Percentiles rank a stretch among this genome's conserved stretches.
These are phyloP conservation scores for Willisornis vidua DNA, from an alignment of 2,113 vertebrate genomes.

Conservation along the genomic window DNA sequence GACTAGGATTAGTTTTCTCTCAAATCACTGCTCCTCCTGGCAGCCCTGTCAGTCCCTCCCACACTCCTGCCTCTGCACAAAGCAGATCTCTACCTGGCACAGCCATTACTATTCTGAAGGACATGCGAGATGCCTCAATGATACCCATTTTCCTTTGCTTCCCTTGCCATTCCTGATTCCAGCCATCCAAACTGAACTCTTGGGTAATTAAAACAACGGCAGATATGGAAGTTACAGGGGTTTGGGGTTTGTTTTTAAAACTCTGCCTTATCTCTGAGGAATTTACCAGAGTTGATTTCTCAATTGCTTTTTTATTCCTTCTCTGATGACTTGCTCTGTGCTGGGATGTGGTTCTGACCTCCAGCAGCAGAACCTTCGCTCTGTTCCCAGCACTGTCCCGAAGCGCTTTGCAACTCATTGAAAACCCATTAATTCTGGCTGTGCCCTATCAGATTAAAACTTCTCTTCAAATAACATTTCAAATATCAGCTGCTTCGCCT, in stretches of 20 bases:
- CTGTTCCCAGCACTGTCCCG: background rate
- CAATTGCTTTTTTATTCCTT: background rate
- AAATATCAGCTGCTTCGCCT: background rate
- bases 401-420: background rate
- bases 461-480: slow-evolving; percentile 34
- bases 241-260: background rate
- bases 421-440: slow-evolving; percentile 9
- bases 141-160: background rate
- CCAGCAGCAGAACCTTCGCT: background rate
- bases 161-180: background rate
- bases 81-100: background rate
- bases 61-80: background rate
- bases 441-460: slow-evolving; percentile 10
- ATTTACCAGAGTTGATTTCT: background rate
- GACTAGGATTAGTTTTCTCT: background rate
- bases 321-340: background rate
- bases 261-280: background rate
- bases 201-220: background rate
- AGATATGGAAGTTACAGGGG: accelerated
- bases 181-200: background rate
- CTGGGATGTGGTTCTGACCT: background rate
- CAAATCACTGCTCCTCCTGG: background rate
- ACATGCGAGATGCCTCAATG: background rate
- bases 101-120: background rate
- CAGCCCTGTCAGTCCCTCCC: background rate